These are phyloP conservation scores for Cyphomyrus discorhynchus DNA, from an alignment of 2,113 vertebrate genomes.

Conservation along the genomic window DNA sequence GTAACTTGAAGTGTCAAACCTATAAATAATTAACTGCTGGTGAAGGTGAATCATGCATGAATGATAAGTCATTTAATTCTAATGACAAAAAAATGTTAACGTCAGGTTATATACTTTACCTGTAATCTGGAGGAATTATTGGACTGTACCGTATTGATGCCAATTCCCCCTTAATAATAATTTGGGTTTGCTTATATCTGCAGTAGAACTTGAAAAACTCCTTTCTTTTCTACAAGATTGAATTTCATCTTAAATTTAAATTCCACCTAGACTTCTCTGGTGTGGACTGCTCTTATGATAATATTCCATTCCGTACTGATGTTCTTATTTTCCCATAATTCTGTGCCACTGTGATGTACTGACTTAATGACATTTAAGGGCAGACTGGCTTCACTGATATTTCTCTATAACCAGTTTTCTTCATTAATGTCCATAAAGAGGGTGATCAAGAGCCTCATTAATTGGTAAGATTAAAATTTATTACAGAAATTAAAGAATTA, in stretches of 20 bases:
- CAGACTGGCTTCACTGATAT: neutral
- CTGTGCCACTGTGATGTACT: neutral
- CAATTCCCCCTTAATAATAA: neutral
- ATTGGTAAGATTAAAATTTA: conserved; percentile 1
- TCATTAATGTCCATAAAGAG: neutral
- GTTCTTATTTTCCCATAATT: neutral
- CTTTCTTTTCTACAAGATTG: neutral
- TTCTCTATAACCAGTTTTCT: neutral
- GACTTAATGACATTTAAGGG: neutral
- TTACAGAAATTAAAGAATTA: neutral
- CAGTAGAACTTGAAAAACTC: neutral
- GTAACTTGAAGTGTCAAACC: neutral
- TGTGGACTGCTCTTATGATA: neutral
- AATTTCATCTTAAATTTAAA: neutral
- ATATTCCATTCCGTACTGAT: neutral
- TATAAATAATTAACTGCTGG: neutral
- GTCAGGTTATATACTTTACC: neutral
- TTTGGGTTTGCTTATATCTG: neutral
- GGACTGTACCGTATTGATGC: neutral
- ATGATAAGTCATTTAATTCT: neutral
- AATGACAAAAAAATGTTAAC: neutral
- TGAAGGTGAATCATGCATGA: neutral
- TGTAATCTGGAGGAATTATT: neutral
- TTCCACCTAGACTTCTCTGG: neutral
- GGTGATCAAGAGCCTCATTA: neutral